These are phyloP conservation scores for Chamaetylas fuelleborni DNA, from an alignment of 2,113 vertebrate species.

Conservation along the genomic window DNA sequence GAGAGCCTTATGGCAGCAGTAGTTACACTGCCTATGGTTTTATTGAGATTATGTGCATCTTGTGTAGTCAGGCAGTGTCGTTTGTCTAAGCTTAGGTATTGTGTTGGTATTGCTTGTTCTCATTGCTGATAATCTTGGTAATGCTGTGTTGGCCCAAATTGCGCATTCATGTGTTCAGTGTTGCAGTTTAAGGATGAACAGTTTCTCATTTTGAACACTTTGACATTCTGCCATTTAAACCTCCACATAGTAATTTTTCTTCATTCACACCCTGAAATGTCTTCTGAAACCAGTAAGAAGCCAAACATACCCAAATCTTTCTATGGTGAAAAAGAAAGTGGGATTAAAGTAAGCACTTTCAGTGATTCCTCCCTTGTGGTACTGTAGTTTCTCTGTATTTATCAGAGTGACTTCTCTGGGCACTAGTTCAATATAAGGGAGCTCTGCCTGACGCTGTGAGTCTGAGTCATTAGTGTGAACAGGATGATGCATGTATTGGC, in stretches of 20 bases:
- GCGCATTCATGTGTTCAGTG: background rate
- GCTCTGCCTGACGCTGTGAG: background rate
- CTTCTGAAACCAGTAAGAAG: background rate
- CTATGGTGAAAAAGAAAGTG: background rate
- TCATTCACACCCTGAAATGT: background rate
- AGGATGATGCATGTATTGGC: constrained; percentile 1
- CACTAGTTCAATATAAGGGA: background rate
- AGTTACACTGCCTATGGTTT: background rate
- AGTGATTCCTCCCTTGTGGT: background rate
- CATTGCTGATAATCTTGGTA: background rate
- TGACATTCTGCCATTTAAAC: background rate
- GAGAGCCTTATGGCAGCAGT: background rate
- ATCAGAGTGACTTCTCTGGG: background rate
- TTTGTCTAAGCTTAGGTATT: background rate
- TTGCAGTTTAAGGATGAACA: background rate
- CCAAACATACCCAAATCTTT: background rate
- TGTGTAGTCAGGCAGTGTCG: background rate
- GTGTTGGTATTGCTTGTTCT: background rate
- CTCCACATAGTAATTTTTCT: background rate
- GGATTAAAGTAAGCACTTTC: background rate
- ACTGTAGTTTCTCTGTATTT: background rate
- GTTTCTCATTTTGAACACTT: background rate
- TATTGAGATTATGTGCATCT: background rate
- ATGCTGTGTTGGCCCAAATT: background rate
- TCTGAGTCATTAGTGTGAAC: constrained; percentile 23